A percentile compares a stretch with the other conserved stretches of the same genome.
phyloP scores from a whole-genome alignment of 2,888 invertebrate genomes.

The Xylota sylvarum region DNA sequence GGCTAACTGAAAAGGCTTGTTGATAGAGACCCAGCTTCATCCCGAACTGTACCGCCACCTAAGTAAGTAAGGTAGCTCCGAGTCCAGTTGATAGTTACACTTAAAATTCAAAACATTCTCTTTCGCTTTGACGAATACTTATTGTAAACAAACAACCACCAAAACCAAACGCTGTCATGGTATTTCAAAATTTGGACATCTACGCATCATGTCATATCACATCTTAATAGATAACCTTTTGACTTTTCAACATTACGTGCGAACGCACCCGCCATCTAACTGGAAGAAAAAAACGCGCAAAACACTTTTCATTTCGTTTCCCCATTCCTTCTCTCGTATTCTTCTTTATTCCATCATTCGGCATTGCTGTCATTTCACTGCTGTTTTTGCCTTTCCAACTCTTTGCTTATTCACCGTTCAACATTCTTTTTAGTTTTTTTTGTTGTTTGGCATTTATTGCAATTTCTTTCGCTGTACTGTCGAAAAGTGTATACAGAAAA shows the following conservation, averaged over 20 bases:
- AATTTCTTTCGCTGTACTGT: slow-evolving; percentile 35
- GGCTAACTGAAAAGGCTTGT: too few species aligned
- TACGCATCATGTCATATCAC: background rate
- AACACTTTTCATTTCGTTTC: slow-evolving; percentile 14
- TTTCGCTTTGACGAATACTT: too few species aligned
- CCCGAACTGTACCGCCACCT: too few species aligned
- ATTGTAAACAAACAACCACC: background rate
- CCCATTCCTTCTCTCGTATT: slow-evolving; percentile 10
- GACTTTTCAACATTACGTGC: background rate
- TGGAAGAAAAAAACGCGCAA: slow-evolving; percentile 41
- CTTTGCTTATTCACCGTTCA: slow-evolving; percentile 33
- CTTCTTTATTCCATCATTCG: slow-evolving; percentile 18
- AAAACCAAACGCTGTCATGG: background rate
- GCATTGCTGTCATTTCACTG: slow-evolving; percentile 50
- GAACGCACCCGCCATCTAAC: slow-evolving; percentile 37
- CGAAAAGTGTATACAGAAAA: slow-evolving; percentile 54
- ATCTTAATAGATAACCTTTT: slow-evolving; percentile 3
- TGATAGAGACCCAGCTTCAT: too few species aligned
- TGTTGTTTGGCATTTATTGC: slow-evolving; percentile 47
- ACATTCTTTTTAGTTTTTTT: slow-evolving; percentile 25
- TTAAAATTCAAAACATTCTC: too few species aligned
- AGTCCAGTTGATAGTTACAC: too few species aligned
- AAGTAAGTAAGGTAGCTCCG: too few species aligned
- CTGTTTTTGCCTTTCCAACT: slow-evolving; percentile 38
- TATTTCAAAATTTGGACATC: background rate